Evolutionary conservation across 2,888 invertebrate species (phyloP).

Genomic region (Thymelicus acteon): DNA sequence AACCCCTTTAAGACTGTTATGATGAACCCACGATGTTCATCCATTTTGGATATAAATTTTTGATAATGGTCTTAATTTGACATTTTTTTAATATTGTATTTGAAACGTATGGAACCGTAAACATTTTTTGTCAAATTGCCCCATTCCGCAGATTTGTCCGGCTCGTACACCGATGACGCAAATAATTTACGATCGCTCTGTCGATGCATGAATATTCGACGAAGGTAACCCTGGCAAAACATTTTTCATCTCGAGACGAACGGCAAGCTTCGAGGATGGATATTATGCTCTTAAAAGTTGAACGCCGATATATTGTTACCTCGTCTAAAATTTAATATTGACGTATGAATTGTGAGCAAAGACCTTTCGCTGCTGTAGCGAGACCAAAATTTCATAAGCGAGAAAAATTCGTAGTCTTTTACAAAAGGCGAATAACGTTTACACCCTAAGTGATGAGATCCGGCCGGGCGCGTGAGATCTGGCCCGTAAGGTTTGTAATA

Average conservation of each 20-base stretch:
- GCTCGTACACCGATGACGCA: constrained; percentile 60
- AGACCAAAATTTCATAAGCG: constrained; percentile 28
- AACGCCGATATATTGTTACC: constrained; percentile 71
- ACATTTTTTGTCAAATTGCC: constrained; percentile 42
- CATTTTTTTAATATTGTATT: too few relatives aligned
- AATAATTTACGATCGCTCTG: constrained; percentile 66
- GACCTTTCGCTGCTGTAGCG: constrained; percentile 18
- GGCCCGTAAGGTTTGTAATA: constrained; percentile 80
- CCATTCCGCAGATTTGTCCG: constrained; percentile 56
- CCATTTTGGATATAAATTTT: too few relatives aligned
- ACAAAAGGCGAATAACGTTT: constrained; percentile 71
- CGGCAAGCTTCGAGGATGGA: constrained; percentile 59
- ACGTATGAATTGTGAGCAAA: constrained; percentile 65
- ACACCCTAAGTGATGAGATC: constrained; percentile 79
- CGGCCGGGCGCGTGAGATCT: constrained; percentile 61
- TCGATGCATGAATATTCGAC: constrained; percentile 69
- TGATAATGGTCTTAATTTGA: too few relatives aligned
- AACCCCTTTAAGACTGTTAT: too few relatives aligned
- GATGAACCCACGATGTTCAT: too few relatives aligned
- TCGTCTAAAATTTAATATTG: constrained; percentile 72
- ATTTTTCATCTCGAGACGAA: constrained; percentile 68
- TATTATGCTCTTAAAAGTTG: constrained; percentile 71
- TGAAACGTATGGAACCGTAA: neutral
- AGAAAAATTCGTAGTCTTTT: constrained; percentile 75
- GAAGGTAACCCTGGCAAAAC: constrained; percentile 61